Conservation (phyloP, 2,888 invertebrate species). For the Apamea monoglypha region DNA sequence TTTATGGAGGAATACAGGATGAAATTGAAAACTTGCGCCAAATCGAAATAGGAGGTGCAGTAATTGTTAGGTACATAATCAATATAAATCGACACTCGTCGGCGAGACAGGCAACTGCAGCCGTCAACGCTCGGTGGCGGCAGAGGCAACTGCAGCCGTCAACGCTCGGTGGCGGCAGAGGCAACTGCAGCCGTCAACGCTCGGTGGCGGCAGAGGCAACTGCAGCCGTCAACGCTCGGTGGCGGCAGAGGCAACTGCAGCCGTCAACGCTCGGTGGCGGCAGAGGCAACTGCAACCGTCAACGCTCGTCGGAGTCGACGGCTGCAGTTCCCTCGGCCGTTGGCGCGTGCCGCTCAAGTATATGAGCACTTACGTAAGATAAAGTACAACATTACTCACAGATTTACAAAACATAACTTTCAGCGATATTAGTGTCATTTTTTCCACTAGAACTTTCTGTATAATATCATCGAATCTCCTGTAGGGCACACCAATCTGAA, state of each 20-base stretch:
- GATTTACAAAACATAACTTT: conserved; percentile 86
- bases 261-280: not conserved
- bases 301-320: not conserved
- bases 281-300: not conserved
- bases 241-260: too few species aligned
- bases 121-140: too few species aligned
- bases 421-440: conserved; percentile 78
- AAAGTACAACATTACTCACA: conserved; percentile 74
- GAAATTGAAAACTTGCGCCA: fast-evolving
- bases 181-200: too few species aligned
- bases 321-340: not conserved
- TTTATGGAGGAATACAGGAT: not conserved
- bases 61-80: too few species aligned
- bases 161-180: too few species aligned
- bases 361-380: not conserved
- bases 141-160: too few species aligned
- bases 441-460: conserved; percentile 78
- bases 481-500: conserved; percentile 80
- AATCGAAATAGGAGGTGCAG: too few species aligned
- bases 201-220: too few species aligned
- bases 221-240: too few species aligned
- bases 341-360: not conserved
- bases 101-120: too few species aligned
- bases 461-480: conserved; percentile 79
- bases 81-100: too few species aligned